Conservation (phyloP, 2,888 invertebrate genomes). For the Aplocera efformata region DNA sequence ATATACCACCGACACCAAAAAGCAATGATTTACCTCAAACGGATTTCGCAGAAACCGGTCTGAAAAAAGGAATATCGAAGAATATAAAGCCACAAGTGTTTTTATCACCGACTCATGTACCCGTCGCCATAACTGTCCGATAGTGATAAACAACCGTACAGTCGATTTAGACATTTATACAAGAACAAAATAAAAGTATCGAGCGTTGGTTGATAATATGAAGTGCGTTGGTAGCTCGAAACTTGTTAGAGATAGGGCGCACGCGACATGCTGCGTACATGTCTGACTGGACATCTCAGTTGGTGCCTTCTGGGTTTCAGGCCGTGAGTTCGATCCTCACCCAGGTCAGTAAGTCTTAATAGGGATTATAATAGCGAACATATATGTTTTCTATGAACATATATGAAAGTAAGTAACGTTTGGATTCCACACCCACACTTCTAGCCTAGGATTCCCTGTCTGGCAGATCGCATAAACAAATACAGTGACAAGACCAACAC, state of each 20-base stretch:
- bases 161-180: conserved; percentile 57
- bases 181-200: conserved; percentile 25
- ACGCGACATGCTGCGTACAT: too few species aligned
- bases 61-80: conserved; percentile 41
- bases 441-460: too few species aligned
- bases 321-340: too few species aligned
- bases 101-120: conserved; percentile 46
- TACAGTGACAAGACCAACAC: too few species aligned
- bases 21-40: conserved; percentile 5
- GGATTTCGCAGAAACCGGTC: conserved; percentile 14
- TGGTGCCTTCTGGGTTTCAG: neutral
- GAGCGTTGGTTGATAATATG: conserved; percentile 25
- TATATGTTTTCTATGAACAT: too few species aligned
- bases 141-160: conserved; percentile 47
- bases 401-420: too few species aligned
- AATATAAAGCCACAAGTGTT: conserved; percentile 40
- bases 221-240: conserved; percentile 29
- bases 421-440: too few species aligned
- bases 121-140: conserved; percentile 33
- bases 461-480: too few species aligned
- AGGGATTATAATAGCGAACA: too few species aligned
- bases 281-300: conserved; percentile 7
- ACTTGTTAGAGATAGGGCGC: conserved; percentile 23
- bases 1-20: neutral
- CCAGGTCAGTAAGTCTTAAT: too few species aligned